Conservation (phyloP, 2,888 invertebrate genomes). For the Deilephila elpenor region DNA sequence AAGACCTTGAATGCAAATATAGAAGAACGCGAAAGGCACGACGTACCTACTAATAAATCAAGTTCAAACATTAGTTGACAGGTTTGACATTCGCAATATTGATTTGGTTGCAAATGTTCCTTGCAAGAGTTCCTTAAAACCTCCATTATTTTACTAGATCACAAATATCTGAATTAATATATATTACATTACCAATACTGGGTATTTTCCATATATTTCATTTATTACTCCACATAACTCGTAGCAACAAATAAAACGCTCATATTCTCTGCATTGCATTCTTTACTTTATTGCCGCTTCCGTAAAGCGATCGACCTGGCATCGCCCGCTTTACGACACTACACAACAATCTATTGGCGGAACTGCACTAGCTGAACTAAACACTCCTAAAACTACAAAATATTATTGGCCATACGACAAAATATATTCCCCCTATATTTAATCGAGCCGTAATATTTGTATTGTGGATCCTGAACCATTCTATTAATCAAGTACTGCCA, state of each 20-base stretch:
- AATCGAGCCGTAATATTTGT: neutral
- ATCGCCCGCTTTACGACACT: conserved; percentile 9
- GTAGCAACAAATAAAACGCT: neutral
- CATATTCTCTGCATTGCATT: neutral
- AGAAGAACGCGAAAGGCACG: neutral
- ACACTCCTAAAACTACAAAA: conserved; percentile 13
- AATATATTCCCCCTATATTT: neutral
- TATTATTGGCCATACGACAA: neutral
- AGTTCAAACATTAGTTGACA: neutral
- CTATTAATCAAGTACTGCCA: conserved; percentile 19
- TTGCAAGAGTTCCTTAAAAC: too few relatives aligned
- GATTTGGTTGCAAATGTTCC: too few relatives aligned
- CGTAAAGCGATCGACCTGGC: neutral
- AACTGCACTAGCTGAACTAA: neutral
- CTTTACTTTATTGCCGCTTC: conserved; percentile 38
- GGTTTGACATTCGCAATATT: too few relatives aligned
- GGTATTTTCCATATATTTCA: neutral
- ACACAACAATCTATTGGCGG: neutral
- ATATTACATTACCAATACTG: too few relatives aligned
- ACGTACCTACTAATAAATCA: neutral
- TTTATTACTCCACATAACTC: neutral
- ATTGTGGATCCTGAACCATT: conserved; percentile 5
- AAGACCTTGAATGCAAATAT: neutral
- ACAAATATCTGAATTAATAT: too few relatives aligned
- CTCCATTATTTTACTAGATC: too few relatives aligned